Conservation (phyloP, 35 echinoderm and acorn worm species). For the Hemicentrotus pulcherrimus region DNA sequence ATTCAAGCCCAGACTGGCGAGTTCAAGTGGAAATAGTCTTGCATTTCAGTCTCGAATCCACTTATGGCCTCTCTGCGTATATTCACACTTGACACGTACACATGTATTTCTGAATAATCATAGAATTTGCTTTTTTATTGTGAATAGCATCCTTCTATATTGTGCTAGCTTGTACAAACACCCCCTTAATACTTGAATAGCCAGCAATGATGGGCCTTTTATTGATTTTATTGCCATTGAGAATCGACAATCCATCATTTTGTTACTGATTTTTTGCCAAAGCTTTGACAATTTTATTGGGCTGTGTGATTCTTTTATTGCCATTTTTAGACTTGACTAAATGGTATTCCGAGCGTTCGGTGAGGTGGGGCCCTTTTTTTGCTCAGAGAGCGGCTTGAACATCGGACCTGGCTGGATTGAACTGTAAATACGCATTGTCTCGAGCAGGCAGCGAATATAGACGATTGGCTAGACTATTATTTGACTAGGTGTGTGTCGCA, state of each 20-base stretch:
- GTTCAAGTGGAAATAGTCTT: slow-evolving; percentile 3
- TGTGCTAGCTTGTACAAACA: not conserved
- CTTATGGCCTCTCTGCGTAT: not conserved
- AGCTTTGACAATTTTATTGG: not conserved
- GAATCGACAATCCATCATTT: not conserved
- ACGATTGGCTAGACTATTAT: slow-evolving; percentile 18
- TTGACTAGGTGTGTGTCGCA: not conserved
- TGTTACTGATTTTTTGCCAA: not conserved
- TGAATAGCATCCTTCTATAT: not conserved
- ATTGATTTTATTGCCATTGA: not conserved
- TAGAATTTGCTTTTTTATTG: not conserved
- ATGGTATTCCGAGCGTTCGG: not conserved
- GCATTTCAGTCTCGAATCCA: not conserved
- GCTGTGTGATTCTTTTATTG: not conserved
- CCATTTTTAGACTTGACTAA: not conserved
- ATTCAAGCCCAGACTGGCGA: not conserved
- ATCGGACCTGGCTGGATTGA: not conserved
- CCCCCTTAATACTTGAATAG: not conserved
- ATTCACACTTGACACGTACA: not conserved
- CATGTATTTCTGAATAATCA: not conserved
- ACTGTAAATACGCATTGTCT: not conserved
- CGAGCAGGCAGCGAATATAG: not conserved
- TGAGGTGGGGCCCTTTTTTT: not conserved
- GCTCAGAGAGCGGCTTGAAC: not conserved
- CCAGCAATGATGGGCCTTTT: not conserved